These are phyloP conservation scores for Blastomussa wellsi DNA, from an alignment of 92 coral and sea anemone species.

Conservation along the genomic window DNA sequence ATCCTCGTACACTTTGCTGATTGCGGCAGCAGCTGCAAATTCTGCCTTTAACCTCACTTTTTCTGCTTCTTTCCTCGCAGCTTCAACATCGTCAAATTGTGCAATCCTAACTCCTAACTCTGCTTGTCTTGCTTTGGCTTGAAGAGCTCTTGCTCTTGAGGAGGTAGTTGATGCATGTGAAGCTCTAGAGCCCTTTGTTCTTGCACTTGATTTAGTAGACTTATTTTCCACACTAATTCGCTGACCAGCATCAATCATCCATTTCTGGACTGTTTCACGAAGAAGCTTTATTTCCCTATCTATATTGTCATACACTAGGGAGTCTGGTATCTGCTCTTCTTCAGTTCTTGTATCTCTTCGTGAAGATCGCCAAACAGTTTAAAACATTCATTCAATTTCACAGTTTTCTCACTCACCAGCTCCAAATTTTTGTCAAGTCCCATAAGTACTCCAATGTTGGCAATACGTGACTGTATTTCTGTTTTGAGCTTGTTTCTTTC, in stretches of 20 bases:
- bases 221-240: too few relatives aligned
- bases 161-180: constrained; percentile 34
- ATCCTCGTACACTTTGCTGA: constrained; percentile 44
- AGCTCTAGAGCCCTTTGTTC: constrained; percentile 29
- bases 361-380: too few relatives aligned
- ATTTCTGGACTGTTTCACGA: constrained; percentile 26
- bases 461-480: too few relatives aligned
- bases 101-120: too few relatives aligned
- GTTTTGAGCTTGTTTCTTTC: constrained; percentile 44
- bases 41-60: too few relatives aligned
- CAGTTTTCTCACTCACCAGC: constrained; percentile 15
- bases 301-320: constrained; percentile 31
- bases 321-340: constrained; percentile 9
- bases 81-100: too few relatives aligned
- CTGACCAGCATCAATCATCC: constrained; percentile 31
- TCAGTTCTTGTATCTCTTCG: too few relatives aligned
- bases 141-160: too few relatives aligned
- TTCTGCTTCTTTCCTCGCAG: constrained; percentile 12
- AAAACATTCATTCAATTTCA: constrained; percentile 33
- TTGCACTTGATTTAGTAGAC: neutral
- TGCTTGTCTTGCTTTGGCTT: too few relatives aligned
- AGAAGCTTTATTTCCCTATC: constrained; percentile 19
- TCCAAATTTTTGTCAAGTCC: too few relatives aligned
- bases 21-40: constrained; percentile 42
- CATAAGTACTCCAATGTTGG: too few relatives aligned